Base-by-base conservation (phyloP, 2,797 vertebrate genomes). In the Cheirogaleus major region DNA sequence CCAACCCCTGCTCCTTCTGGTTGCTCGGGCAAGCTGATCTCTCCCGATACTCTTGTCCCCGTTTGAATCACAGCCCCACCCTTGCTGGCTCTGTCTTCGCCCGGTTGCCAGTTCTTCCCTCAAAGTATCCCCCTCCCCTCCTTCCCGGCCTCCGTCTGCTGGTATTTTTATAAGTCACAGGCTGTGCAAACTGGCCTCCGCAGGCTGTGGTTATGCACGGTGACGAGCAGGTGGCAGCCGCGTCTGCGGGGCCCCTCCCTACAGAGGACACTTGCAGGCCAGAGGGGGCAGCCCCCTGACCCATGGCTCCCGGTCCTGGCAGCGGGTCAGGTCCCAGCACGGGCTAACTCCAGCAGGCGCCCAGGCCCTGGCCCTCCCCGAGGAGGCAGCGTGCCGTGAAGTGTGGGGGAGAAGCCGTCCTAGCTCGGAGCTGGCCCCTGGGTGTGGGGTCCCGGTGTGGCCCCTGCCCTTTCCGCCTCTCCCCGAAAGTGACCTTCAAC, bases 1-100 rank as follows among this genome's bases (percentile, higher is more conserved):
- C 6, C n/a, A 0, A 0, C 7, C 5, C 45, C 59, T 30, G 2
- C 7, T 35, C 12, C 10, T 23, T 5, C 3, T n/a, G 18, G 27
- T 30, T 8, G 25, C 11, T 20, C 5, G 73, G 63, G 15, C 0
- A 1, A 17, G 10, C 17, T 0, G 45, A 27, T 25, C 25, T 27
- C 14, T 15, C 59, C 43, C 2, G 1, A 35, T 4, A 7, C 2
- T 65, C 4, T 1, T n/a, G 23, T 14, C 25, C 35, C 30, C 5
- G 50, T 20, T 38, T 13, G 41, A 9, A 27, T 59, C 25, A 17
- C 52, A 48, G 13, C 38, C 43, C 22, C 4, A 6, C 14, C 15
- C 4, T 14, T 27, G 5, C 12, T 1, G 11, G 2, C 5, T 70
- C 59, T 48, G 3, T 22, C 27, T 35, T 10, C 0, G 2, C 9